Base-by-base conservation (phyloP, 2,113 vertebrate genomes). In the Oriolus oriolus region DNA sequence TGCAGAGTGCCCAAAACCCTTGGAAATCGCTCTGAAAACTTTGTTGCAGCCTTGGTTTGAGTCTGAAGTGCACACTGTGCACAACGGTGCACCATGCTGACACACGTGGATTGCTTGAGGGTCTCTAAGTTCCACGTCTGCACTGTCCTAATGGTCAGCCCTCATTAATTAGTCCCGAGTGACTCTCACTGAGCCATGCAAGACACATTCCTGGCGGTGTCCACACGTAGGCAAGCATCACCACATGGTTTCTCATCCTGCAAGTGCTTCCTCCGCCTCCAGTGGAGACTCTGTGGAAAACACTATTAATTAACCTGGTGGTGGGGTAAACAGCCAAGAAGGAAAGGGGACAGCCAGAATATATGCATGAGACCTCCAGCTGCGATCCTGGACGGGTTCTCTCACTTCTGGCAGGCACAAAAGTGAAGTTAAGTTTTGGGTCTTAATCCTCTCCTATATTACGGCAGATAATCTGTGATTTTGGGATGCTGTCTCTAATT, bases 71-170 rank as follows among this genome's bases (percentile, higher is more conserved):
- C 16, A 39, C 1, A 1, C 63, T 61, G 84, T 50, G 70, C 60
- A 17, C 60, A 42, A 11, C 1, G 10, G 30, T 35, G 61, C 0
- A 0, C 41, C 44, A 4, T 1, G 16, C 12, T 28, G 71, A 49
- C 42, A 7, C 2, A 56, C 31, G n/a, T 16, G 59, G 21, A 30
- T 31, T 39, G 10, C 45, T 16, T 57, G n/a, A 50, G n/a, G 26
- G 28, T 49, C 78, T 85, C 63, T 19, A 76, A 70, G 39, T 54
- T 74, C 68, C 39, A 27, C 2, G 0, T 33, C 84, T 57, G 39
- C 33, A 5, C 42, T 50, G 50, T 30, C 71, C 76, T 84, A 70
- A 92, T 59, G 60, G 42, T 56, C 39, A 70, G 35, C 30, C 35
- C 42, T 84, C 66, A 45, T 59, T 92, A 89, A 84, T 96, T 95